Evolutionary conservation across 1,140 invertebrate species (phyloP).

Genomic region (Cotesia typhae): DNA sequence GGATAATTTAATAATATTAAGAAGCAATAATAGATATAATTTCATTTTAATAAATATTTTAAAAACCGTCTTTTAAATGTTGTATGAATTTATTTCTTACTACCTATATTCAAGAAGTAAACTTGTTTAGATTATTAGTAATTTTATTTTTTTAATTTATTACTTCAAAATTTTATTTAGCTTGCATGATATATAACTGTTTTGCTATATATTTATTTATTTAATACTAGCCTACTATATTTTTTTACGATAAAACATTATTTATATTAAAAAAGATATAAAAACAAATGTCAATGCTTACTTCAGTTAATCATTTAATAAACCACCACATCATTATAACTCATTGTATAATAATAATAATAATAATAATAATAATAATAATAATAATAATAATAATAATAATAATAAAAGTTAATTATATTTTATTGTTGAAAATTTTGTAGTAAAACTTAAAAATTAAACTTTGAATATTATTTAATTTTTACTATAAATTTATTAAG

Average conservation of each 20-base stretch:
- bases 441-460: too few relatives aligned
- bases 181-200: constrained; percentile 33
- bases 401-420: too few relatives aligned
- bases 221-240: not conserved
- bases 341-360: too few relatives aligned
- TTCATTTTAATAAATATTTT: constrained; percentile 63
- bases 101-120: constrained; percentile 39
- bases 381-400: too few relatives aligned
- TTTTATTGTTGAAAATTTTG: too few relatives aligned
- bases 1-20: constrained; percentile 60
- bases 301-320: too few relatives aligned
- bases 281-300: too few relatives aligned
- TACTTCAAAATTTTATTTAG: constrained; percentile 3
- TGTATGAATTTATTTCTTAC: constrained; percentile 60
- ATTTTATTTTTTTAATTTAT: constrained; percentile 3
- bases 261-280: not conserved
- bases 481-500: too few relatives aligned
- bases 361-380: too few relatives aligned
- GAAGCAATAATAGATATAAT: constrained; percentile 62
- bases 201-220: constrained; percentile 18
- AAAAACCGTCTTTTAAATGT: constrained; percentile 56
- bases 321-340: too few relatives aligned
- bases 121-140: constrained; percentile 15
- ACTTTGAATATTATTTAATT: too few relatives aligned
- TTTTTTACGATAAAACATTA: not conserved